Conservation (phyloP, 2,797 vertebrate genomes). For the Diglossa cyanea region DNA sequence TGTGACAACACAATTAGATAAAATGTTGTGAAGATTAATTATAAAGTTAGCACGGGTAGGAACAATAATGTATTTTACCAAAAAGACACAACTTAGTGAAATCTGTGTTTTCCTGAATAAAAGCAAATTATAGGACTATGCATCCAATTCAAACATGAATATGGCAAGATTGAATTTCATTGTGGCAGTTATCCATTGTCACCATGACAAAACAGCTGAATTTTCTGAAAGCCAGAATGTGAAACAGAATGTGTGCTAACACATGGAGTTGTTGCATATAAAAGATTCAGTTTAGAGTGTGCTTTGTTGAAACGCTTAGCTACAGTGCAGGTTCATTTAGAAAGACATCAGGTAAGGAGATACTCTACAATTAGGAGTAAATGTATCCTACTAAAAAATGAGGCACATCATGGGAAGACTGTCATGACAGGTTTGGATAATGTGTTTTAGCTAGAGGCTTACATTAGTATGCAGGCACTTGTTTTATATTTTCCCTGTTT, state of each 20-base stretch:
- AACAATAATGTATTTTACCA: background rate
- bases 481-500: slow-evolving; percentile 43
- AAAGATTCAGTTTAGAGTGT: background rate
- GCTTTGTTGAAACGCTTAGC: background rate
- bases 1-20: background rate
- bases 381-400: background rate
- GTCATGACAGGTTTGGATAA: background rate
- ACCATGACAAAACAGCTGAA: background rate
- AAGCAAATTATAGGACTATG: background rate
- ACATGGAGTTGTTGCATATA: background rate
- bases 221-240: background rate
- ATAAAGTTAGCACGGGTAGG: background rate
- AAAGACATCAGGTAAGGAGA: background rate
- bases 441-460: slow-evolving; percentile 24
- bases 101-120: background rate
- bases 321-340: background rate
- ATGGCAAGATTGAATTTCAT: slow-evolving; percentile 15
- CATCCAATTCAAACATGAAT: background rate
- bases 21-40: background rate
- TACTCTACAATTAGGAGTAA: background rate
- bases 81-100: background rate
- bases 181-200: background rate
- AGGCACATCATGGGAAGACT: background rate
- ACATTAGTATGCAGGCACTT: slow-evolving; percentile 56
- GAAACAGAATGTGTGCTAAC: background rate